These are phyloP conservation scores for Pardosa pseudoannulata DNA, from an alignment of 2,888 invertebrate genomes.

Conservation along the genomic window DNA sequence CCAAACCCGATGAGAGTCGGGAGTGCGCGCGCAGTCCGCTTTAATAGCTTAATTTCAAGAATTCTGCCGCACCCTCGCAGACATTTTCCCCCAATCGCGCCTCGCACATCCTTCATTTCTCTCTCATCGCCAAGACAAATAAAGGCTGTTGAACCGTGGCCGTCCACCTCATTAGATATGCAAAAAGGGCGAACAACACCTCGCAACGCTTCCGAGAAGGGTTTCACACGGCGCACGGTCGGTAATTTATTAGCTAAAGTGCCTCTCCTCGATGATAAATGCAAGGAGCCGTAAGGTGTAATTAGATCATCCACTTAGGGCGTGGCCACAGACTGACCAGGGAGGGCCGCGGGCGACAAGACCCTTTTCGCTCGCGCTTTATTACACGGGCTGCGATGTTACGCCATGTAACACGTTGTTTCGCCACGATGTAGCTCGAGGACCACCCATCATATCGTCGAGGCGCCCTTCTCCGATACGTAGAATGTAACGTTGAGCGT, in stretches of 20 bases:
- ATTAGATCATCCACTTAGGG: conserved; percentile 52
- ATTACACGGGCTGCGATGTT: not conserved
- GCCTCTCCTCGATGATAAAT: conserved; percentile 45
- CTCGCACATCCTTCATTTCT: no score
- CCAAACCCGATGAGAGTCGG: no score
- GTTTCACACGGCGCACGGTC: not conserved
- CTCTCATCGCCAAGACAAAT: not conserved
- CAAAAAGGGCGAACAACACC: conserved; percentile 14
- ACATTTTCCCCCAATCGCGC: no score
- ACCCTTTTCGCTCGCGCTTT: not conserved
- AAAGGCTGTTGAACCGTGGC: conserved; percentile 3
- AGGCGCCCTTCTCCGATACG: no score
- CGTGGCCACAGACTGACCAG: conserved; percentile 17
- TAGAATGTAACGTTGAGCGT: no score
- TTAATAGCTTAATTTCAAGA: no score
- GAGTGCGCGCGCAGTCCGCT: no score
- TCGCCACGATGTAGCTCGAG: no score
- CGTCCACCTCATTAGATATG: not conserved
- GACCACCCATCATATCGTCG: no score
- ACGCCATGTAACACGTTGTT: no score
- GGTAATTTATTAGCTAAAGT: conserved; percentile 50
- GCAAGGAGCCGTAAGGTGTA: conserved; percentile 57
- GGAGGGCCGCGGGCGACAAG: conserved; percentile 1
- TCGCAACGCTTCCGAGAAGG: not conserved
- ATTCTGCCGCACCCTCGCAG: no score